Percentiles rank a stretch among this genome's conserved stretches.
phyloP scores from a whole-genome alignment of 2,888 invertebrate genomes.

The Fissipunctia ypsillon region DNA sequence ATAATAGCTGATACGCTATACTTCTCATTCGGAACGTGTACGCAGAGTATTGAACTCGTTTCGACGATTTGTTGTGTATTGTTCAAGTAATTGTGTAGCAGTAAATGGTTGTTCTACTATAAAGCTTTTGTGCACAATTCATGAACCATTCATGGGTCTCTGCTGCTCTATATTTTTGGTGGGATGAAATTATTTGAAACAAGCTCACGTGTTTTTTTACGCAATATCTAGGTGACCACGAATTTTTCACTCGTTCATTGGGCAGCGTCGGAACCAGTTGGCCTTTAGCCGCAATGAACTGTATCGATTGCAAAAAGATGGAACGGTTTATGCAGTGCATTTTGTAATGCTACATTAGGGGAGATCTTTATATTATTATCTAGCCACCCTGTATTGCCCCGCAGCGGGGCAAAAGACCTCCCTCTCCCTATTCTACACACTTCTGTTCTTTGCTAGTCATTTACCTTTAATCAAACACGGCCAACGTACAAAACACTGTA shows the following conservation, averaged over 20 bases:
- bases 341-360: conserved; percentile 1
- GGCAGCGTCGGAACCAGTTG: conserved; percentile 9
- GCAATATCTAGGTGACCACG: conserved; percentile 15
- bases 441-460: neutral
- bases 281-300: neutral
- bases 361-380: neutral
- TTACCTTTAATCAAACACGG: neutral
- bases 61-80: conserved; percentile 36
- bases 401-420: neutral
- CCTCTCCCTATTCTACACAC: neutral
- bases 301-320: conserved; percentile 2
- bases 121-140: conserved; percentile 24
- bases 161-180: neutral
- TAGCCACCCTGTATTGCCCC: neutral
- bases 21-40: conserved; percentile 38
- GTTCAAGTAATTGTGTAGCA: conserved; percentile 31
- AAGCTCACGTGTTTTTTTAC: neutral
- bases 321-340: neutral
- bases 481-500: neutral
- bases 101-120: conserved; percentile 18
- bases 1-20: conserved; percentile 49
- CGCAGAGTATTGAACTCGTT: conserved; percentile 51
- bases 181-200: neutral
- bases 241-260: neutral
- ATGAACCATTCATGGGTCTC: neutral